These are phyloP conservation scores for Platichthys stellatus DNA, from an alignment of 2,113 vertebrate species.

Conservation along the genomic window DNA sequence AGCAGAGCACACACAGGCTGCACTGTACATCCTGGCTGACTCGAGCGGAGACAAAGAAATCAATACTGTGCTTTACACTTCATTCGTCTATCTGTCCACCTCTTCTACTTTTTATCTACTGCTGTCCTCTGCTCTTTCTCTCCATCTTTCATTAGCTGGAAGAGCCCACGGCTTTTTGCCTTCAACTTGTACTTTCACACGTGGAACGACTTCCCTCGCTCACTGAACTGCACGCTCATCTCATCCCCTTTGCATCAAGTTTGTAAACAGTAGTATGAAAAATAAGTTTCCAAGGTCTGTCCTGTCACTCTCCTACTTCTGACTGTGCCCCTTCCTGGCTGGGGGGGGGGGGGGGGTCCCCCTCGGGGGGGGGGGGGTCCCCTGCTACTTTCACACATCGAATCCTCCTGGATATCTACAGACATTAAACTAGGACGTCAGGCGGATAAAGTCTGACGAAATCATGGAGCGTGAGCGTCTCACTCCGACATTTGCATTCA, in stretches of 20 bases:
- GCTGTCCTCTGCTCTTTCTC: slow-evolving; percentile 37
- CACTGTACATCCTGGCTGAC: slow-evolving; percentile 59
- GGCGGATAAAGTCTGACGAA: too few relatives aligned
- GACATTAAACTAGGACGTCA: too few relatives aligned
- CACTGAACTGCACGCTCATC: background rate
- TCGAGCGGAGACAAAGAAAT: slow-evolving; percentile 72
- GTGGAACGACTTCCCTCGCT: background rate
- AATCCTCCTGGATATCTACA: too few relatives aligned
- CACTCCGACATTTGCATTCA: too few relatives aligned
- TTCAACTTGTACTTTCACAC: background rate
- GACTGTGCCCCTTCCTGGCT: too few relatives aligned
- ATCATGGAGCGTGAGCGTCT: too few relatives aligned
- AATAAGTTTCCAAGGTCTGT: too few relatives aligned
- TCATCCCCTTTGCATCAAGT: background rate
- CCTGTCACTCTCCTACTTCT: too few relatives aligned
- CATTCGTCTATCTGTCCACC: slow-evolving; percentile 61
- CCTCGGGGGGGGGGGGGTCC: too few relatives aligned
- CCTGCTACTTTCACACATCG: too few relatives aligned
- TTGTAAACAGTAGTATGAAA: background rate
- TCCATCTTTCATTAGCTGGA: slow-evolving; percentile 19
- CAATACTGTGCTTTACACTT: slow-evolving; percentile 74
- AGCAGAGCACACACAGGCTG: slow-evolving; percentile 48
- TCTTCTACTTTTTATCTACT: slow-evolving; percentile 39
- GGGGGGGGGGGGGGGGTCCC: too few relatives aligned
- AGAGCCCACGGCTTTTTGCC: slow-evolving; percentile 17